Evolutionary conservation across 2,888 invertebrate species (phyloP), one percentile per base, ranked within the genome.

Genomic region (Seladonia tumulorum): DNA sequence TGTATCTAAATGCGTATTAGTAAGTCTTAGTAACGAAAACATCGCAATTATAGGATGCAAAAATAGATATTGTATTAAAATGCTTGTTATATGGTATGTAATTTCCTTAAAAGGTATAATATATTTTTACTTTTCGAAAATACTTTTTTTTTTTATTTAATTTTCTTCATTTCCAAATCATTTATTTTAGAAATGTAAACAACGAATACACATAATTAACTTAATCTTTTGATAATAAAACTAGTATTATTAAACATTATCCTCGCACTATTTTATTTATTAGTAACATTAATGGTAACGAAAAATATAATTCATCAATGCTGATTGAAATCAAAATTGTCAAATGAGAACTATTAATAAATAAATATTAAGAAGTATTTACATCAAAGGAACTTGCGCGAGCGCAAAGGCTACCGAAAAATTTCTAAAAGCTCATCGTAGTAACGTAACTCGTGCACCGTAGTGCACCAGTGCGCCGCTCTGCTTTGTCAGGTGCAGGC

Each of bases 121-220:
- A 84, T 42, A 83, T 79, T 83, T 63, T 76, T 77, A 83, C 70
- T 80, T 85, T 76, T 76, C 39, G 60, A 76, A 79, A 63, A 82
- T 42, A n/a, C 42, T 49, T 73, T 60, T 73, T 60, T 76, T 70
- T 70, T 39, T 77, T 25, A 60, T 66, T 70, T 73, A 35, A 25
- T 68, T 74, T 80, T 71, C 35, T 16, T 72, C 25, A 47, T 79
- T 76, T 79, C 16, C 63, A 25, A 63, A 63, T 8, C n/a, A 18
- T 42, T 75, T 79, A 25, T 68, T n/a, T 68, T 29, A 42, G 42
- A 80, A 29, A 45, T 45, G 22, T 35, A 66, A 83, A 76, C 60
- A 70, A 80, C 60, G 60, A 47, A 60, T 63, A 60, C 60, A 57
- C 70, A 77, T 70, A 74, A 76, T 47, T 75, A 12, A 72, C 47